A percentile compares a stretch with the other conserved stretches of the same genome.
Evolutionary conservation across 2,888 invertebrate genomes (phyloP).

Genomic region (Aquatica leii): DNA sequence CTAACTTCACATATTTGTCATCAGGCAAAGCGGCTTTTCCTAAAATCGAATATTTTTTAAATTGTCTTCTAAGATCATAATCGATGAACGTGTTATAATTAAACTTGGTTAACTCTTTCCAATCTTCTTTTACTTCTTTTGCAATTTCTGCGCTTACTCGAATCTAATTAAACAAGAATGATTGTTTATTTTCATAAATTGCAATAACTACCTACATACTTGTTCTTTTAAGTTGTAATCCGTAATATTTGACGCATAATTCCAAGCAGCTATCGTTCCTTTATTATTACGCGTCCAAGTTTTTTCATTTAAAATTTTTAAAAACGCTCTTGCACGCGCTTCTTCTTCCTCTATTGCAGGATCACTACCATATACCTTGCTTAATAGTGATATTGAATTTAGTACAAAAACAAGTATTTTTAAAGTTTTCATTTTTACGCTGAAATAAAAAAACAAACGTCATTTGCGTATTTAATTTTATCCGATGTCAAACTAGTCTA

Average conservation of each 20-base stretch:
- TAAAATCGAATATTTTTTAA: conserved; percentile 74
- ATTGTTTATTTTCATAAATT: too few species aligned
- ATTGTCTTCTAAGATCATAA: conserved; percentile 74
- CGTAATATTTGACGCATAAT: conserved; percentile 79
- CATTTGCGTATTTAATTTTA: too few species aligned
- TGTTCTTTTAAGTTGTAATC: conserved; percentile 71
- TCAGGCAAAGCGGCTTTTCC: conserved; percentile 78
- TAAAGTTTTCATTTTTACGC: background rate
- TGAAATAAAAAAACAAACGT: background rate
- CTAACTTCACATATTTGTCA: conserved; percentile 69
- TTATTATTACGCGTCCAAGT: conserved; percentile 68
- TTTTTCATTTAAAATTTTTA: conserved; percentile 69
- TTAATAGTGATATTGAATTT: background rate
- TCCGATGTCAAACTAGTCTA: too few species aligned
- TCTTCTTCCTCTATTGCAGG: conserved; percentile 62
- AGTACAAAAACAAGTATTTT: background rate
- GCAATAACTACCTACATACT: conserved; percentile 49
- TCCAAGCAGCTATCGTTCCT: conserved; percentile 74
- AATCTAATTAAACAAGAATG: conserved; percentile 56
- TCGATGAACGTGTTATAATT: conserved; percentile 79
- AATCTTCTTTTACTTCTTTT: conserved; percentile 69
- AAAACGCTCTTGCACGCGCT: conserved; percentile 69
- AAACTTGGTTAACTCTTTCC: conserved; percentile 73
- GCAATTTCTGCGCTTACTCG: conserved; percentile 59
- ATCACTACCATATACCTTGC: conserved; percentile 41